Evolutionary conservation across 1,140 invertebrate species (phyloP).

Genomic region (Anastrepha ludens): DNA sequence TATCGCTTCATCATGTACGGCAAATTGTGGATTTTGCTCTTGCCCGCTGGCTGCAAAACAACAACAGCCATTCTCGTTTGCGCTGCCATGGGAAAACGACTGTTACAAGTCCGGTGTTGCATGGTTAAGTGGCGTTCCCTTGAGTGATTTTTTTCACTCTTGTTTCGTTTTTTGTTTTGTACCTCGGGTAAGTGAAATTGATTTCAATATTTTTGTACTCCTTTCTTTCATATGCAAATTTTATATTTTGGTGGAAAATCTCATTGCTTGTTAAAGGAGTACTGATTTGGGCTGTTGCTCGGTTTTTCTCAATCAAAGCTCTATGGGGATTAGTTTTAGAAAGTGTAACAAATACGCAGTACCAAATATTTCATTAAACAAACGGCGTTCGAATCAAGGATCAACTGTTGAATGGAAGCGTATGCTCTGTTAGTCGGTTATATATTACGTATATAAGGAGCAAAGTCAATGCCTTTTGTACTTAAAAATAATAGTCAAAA

Average conservation of each 20-base stretch:
- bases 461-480: too few relatives aligned
- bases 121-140: conserved; percentile 4
- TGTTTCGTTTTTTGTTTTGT: neutral
- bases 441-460: too few relatives aligned
- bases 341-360: neutral
- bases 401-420: too few relatives aligned
- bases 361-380: too few relatives aligned
- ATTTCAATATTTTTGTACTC: conserved; percentile 12
- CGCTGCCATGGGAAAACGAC: conserved; percentile 34
- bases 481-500: too few relatives aligned
- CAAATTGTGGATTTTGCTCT: conserved; percentile 22
- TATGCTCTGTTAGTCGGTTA: too few relatives aligned
- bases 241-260: conserved; percentile 17
- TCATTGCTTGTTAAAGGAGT: neutral
- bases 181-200: conserved; percentile 3
- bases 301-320: too few relatives aligned
- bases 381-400: too few relatives aligned
- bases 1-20: neutral
- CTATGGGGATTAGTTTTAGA: neutral
- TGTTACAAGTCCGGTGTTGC: conserved; percentile 30
- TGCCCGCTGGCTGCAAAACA: conserved; percentile 24
- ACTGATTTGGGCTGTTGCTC: neutral
- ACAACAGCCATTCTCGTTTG: conserved; percentile 28
- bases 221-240: conserved; percentile 17
- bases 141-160: neutral